Conservation (phyloP, 2,888 invertebrate genomes). For the Athalia cordata region DNA sequence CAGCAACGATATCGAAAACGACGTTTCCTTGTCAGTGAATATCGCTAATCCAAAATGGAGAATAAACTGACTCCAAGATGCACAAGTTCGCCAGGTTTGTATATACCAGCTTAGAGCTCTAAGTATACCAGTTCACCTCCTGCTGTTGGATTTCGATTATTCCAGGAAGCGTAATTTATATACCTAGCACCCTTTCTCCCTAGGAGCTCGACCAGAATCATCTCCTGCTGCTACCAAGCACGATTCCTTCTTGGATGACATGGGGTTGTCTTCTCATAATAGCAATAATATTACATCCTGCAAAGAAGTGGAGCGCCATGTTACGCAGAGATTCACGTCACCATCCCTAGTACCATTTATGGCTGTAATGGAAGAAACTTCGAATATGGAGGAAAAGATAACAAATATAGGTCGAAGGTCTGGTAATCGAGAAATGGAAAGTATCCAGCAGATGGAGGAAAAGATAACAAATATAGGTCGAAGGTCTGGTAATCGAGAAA, state of each 20-base stretch:
- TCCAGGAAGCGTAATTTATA: background rate
- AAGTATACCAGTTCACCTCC: background rate
- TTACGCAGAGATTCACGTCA: slow-evolving; percentile 62
- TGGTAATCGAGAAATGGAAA: slow-evolving; percentile 23
- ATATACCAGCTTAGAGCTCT: too few species aligned
- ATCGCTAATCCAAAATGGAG: background rate
- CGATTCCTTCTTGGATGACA: slow-evolving; percentile 67
- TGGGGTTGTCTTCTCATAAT: slow-evolving; percentile 57
- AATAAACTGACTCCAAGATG: background rate
- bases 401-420: background rate
- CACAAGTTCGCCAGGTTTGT: slow-evolving; percentile 19
- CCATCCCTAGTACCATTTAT: slow-evolving; percentile 13
- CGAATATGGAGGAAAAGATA: background rate
- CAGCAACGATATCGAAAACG: background rate
- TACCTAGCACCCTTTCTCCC: background rate
- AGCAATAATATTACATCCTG: slow-evolving; percentile 47
- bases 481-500: background rate
- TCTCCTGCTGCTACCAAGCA: background rate
- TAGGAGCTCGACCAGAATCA: background rate
- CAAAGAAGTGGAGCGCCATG: slow-evolving; percentile 55
- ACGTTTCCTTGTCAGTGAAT: background rate
- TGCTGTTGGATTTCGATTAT: background rate
- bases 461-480: background rate
- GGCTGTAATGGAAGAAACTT: slow-evolving; percentile 42
- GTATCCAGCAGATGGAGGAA: slow-evolving; percentile 43